These are phyloP conservation scores for Mercenaria mercenaria DNA, from an alignment of 1,140 invertebrate genomes.

Conservation along the genomic window DNA sequence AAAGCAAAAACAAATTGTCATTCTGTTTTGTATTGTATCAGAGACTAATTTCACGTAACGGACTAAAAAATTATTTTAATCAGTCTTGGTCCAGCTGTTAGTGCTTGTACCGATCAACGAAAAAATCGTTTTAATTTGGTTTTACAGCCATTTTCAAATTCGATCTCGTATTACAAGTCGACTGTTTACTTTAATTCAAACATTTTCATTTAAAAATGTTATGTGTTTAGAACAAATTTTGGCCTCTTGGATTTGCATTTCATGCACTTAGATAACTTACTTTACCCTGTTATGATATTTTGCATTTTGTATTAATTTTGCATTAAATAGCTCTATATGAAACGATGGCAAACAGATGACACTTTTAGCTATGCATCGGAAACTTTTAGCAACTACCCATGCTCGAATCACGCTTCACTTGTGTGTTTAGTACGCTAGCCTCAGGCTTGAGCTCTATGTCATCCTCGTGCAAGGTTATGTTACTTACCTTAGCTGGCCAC, in stretches of 20 bases:
- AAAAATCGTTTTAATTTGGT: no score
- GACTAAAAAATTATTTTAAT: no score
- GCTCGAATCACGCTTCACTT: neutral
- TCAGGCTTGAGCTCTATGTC: neutral
- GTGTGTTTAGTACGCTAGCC: neutral
- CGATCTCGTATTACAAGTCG: neutral
- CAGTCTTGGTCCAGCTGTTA: no score
- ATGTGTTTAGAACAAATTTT: neutral
- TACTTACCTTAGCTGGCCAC: neutral
- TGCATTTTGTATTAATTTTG: neutral
- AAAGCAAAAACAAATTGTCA: neutral
- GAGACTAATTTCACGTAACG: neutral
- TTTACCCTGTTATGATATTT: no score
- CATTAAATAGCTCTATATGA: neutral
- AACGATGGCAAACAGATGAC: neutral
- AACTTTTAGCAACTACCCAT: neutral
- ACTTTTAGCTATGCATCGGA: constrained; percentile 1
- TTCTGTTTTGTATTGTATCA: neutral
- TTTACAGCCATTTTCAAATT: neutral
- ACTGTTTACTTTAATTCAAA: neutral
- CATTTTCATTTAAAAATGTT: neutral
- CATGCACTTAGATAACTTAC: neutral
- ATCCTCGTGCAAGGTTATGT: neutral
- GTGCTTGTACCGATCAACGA: no score
- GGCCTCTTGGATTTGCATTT: neutral